These are phyloP conservation scores for Aphelenchoides fujianensis DNA, from an alignment of 1,140 invertebrate species.

Conservation along the genomic window DNA sequence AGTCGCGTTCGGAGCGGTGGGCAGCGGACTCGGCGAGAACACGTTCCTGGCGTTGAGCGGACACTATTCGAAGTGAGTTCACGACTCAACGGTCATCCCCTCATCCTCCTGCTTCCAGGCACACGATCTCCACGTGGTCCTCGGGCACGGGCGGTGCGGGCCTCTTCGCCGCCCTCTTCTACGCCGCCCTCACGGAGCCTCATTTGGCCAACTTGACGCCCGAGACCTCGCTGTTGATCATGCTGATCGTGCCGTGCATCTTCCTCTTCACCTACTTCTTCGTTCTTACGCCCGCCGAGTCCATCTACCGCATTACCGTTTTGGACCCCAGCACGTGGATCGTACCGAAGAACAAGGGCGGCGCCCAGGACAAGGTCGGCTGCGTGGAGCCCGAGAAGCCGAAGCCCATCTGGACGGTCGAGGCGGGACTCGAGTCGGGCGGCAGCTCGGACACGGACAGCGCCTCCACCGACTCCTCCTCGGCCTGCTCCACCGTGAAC, in stretches of 20 bases:
- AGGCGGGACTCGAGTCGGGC: not conserved
- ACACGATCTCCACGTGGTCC: slow-evolving; percentile 47
- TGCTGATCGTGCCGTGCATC: slow-evolving; percentile 44
- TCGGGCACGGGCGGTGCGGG: slow-evolving; percentile 53
- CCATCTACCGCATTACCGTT: slow-evolving; percentile 28
- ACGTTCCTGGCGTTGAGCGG: slow-evolving; percentile 30
- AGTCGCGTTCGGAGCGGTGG: slow-evolving; percentile 35
- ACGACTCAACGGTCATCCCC: not conserved
- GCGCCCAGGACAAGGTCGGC: not conserved
- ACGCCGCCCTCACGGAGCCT: slow-evolving; percentile 45
- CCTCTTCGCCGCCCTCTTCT: slow-evolving; percentile 45
- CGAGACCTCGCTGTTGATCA: slow-evolving; percentile 31
- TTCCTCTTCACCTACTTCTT: slow-evolving; percentile 48
- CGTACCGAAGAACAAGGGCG: slow-evolving; percentile 25
- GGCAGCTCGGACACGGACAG: not conserved
- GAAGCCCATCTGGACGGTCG: not conserved
- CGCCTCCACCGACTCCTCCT: not conserved
- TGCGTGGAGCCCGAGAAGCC: not conserved
- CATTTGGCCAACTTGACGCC: slow-evolving; percentile 33
- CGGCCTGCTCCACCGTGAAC: too few relatives aligned
- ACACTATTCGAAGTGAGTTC: slow-evolving; percentile 36
- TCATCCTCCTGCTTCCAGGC: slow-evolving; percentile 32
- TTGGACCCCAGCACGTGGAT: slow-evolving; percentile 35
- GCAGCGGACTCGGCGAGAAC: slow-evolving; percentile 39
- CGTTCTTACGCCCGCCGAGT: slow-evolving; percentile 21